Conservation (phyloP, 1,140 invertebrate genomes). For the Bombus haemorrhoidalis region DNA sequence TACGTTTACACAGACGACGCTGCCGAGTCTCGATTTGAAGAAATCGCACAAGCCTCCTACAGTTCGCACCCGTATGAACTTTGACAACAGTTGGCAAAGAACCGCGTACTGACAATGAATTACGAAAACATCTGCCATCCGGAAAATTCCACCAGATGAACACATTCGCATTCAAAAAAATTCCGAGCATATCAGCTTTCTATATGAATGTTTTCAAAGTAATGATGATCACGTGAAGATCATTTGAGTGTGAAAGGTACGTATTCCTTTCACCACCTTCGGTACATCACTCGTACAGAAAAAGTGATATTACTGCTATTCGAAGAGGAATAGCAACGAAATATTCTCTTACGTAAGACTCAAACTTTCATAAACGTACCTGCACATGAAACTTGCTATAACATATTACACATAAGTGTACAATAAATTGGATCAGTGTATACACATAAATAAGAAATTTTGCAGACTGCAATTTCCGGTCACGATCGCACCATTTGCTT, state of each 20-base stretch:
- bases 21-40: background rate
- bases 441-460: background rate
- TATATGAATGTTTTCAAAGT: constrained; percentile 51
- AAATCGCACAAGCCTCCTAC: constrained; percentile 14
- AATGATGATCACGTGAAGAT: constrained; percentile 34
- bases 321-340: background rate
- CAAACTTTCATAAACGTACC: too few species aligned
- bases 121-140: constrained; percentile 21
- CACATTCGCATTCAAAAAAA: constrained; percentile 44
- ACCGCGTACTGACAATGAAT: constrained; percentile 14
- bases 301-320: background rate
- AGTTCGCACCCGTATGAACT: too few species aligned
- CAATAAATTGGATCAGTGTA: too few species aligned
- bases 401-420: too few species aligned
- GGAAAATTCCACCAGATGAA: constrained; percentile 55
- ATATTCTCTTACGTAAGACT: background rate
- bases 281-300: background rate
- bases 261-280: too few species aligned
- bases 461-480: background rate
- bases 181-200: constrained; percentile 41
- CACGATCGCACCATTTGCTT: background rate
- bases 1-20: too few species aligned
- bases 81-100: too few species aligned
- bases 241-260: background rate
- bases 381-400: too few species aligned